phyloP scores from a whole-genome alignment of 2,113 vertebrate genomes.

The Fulica atra region DNA sequence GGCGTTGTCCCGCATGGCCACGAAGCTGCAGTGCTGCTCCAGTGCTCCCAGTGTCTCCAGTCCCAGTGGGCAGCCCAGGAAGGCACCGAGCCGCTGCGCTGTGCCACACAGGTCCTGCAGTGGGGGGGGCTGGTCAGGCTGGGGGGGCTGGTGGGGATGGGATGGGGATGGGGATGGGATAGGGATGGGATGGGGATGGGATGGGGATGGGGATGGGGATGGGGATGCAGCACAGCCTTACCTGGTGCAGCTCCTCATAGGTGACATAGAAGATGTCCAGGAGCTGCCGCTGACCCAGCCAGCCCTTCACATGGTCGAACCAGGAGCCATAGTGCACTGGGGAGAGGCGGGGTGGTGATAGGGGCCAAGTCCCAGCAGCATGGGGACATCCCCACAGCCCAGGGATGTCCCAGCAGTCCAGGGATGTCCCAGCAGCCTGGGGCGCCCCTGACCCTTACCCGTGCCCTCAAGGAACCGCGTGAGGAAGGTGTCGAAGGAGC shows the following conservation, averaged over 20 bases:
- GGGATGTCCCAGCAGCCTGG: accelerated
- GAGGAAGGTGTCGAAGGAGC: constrained; percentile 80
- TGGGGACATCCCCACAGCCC: neutral
- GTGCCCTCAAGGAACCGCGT: constrained; percentile 75
- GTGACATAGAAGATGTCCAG: constrained; percentile 77
- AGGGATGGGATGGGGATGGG: neutral
- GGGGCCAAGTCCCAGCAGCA: accelerated
- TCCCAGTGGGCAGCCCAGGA: constrained; percentile 74
- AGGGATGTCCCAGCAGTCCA: accelerated
- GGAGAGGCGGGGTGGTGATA: neutral
- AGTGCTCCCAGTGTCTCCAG: constrained; percentile 66
- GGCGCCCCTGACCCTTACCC: constrained; percentile 52
- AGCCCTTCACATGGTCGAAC: constrained; percentile 87
- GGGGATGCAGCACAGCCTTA: constrained; percentile 2
- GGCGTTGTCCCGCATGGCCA: constrained; percentile 81
- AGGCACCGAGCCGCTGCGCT: constrained; percentile 70
- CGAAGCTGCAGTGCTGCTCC: constrained; percentile 79
- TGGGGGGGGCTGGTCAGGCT: neutral
- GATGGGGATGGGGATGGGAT: accelerated
- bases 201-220: accelerated
- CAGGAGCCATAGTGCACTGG: constrained; percentile 86
- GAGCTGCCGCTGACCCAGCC: constrained; percentile 73
- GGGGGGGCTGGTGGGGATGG: accelerated
- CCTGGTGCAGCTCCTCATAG: constrained; percentile 85
- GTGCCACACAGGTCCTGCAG: constrained; percentile 75